These are phyloP conservation scores for Dasyurus viverrinus DNA, from an alignment of 2,113 vertebrate species.

Conservation along the genomic window DNA sequence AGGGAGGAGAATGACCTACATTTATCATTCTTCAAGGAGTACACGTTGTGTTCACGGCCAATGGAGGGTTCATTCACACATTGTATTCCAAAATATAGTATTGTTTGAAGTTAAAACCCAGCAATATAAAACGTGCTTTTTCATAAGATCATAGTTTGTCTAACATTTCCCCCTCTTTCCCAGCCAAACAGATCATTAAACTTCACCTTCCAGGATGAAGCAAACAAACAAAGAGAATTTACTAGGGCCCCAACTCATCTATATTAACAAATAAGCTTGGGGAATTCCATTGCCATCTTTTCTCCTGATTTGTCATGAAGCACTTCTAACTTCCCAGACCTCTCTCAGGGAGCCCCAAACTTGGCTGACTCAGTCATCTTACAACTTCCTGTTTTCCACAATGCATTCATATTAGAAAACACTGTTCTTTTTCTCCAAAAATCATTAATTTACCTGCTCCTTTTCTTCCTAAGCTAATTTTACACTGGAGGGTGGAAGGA, in stretches of 20 bases:
- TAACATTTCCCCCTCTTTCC: neutral
- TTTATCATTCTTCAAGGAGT: neutral
- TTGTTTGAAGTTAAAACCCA: conserved; percentile 28
- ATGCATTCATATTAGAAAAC: neutral
- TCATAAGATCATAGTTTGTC: conserved; percentile 8
- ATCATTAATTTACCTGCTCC: neutral
- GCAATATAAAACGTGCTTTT: conserved; percentile 55
- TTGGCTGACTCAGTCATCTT: neutral
- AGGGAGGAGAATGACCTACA: neutral
- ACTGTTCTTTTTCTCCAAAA: neutral
- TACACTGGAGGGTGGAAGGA: neutral
- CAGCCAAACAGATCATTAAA: neutral
- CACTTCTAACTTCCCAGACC: neutral
- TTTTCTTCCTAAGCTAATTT: neutral
- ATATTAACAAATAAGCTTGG: neutral
- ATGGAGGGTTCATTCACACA: neutral
- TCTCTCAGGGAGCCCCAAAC: neutral
- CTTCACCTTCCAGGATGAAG: neutral
- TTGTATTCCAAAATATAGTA: conserved; percentile 10
- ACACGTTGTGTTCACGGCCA: neutral
- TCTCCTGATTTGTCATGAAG: neutral
- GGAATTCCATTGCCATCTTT: neutral
- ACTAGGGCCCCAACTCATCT: neutral
- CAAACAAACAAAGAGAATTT: neutral
- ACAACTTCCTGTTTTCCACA: neutral